A percentile compares a stretch with the other conserved stretches of the same genome.
Conservation (phyloP, 2,888 invertebrate genomes). For the Lasioglossum villosulum region DNA sequence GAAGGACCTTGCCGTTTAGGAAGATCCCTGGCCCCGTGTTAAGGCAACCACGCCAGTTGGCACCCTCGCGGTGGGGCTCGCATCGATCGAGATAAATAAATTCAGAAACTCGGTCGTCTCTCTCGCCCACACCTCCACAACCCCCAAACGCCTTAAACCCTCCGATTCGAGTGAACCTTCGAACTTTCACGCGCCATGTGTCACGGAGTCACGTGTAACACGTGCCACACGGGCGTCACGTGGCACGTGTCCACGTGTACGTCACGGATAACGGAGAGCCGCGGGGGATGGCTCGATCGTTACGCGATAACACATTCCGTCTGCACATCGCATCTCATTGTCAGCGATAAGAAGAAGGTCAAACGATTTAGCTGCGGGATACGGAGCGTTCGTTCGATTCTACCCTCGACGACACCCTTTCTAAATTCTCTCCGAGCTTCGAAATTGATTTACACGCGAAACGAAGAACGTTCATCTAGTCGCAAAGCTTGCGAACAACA, state of each 20-base stretch:
- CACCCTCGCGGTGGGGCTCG: not conserved
- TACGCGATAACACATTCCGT: not conserved
- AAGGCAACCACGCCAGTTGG: not conserved
- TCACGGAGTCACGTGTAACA: not conserved
- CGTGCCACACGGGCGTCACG: not conserved
- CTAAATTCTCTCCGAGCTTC: not conserved
- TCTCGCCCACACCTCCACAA: not conserved
- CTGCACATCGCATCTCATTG: not conserved
- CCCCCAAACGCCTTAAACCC: not conserved
- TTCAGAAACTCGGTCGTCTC: not conserved
- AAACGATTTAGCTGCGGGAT: not conserved
- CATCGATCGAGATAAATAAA: slow-evolving; percentile 14
- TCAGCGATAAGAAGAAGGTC: not conserved
- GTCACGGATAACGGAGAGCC: not conserved
- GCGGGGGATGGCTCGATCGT: not conserved
- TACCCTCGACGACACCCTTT: not conserved
- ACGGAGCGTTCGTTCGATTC: not conserved
- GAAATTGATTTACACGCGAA: not conserved
- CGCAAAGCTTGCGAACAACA: not conserved
- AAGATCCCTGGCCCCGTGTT: slow-evolving; percentile 9
- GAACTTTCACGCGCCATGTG: not conserved
- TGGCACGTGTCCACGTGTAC: not conserved
- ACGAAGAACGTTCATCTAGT: not conserved
- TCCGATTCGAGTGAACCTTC: not conserved
- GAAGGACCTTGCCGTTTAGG: slow-evolving; percentile 45